Conservation (phyloP, 2,888 invertebrate genomes). For the Idaea aversata region DNA sequence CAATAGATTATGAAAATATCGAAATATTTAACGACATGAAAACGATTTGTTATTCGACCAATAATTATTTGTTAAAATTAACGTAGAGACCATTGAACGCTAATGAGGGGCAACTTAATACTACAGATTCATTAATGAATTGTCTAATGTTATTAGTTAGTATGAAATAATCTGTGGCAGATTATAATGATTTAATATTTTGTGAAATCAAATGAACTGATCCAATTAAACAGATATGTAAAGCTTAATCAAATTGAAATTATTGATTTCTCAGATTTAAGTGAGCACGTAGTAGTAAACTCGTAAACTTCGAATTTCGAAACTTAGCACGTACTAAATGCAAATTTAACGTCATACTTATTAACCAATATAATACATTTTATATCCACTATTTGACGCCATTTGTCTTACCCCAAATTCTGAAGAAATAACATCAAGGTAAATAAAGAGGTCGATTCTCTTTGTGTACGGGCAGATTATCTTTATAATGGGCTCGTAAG, state of each 20-base stretch:
- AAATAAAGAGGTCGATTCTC: constrained; percentile 29
- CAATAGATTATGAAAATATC: not conserved
- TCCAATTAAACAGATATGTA: not conserved
- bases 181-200: not conserved
- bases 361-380: not conserved
- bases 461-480: constrained; percentile 29
- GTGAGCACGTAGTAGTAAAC: too few species aligned
- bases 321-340: not conserved
- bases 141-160: not conserved
- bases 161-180: not conserved
- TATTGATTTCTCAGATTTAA: not conserved
- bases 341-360: not conserved
- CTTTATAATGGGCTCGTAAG: constrained; percentile 35
- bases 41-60: constrained; percentile 10
- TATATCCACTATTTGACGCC: constrained; percentile 3
- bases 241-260: not conserved
- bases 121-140: not conserved
- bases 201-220: not conserved
- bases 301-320: not conserved
- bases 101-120: not conserved
- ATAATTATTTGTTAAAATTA: constrained; percentile 3
- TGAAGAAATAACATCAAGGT: constrained; percentile 20
- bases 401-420: not conserved
- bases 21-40: constrained; percentile 6
- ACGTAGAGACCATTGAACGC: constrained; percentile 1